A percentile compares a stretch with the other conserved stretches of the same genome.
These are phyloP conservation scores for Oscheius sp. DNA, from an alignment of 2,888 invertebrate species.

Conservation along the genomic window DNA sequence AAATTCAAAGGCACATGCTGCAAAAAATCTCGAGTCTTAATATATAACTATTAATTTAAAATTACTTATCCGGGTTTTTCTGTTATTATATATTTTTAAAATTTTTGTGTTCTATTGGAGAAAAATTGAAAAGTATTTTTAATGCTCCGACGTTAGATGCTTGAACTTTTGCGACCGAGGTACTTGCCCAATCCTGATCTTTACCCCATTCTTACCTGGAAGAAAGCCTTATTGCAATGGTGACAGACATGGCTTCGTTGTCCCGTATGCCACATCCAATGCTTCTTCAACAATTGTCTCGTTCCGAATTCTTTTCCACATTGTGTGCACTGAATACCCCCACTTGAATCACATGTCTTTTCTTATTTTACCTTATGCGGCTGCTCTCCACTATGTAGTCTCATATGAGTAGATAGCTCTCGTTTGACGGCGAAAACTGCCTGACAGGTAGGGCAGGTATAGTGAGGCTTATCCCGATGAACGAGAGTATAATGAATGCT, in stretches of 20 bases:
- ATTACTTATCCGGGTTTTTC: too few relatives aligned
- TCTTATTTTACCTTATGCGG: conserved; percentile 60
- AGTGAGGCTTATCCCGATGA: conserved; percentile 44
- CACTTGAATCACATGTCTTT: neutral
- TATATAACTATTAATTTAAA: too few relatives aligned
- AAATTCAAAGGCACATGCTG: too few relatives aligned
- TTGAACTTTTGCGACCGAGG: too few relatives aligned
- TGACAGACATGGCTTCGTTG: conserved; percentile 71
- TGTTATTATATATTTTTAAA: too few relatives aligned
- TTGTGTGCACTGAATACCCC: conserved; percentile 63
- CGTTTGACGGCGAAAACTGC: conserved; percentile 71
- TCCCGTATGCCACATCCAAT: conserved; percentile 72
- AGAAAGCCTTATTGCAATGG: conserved; percentile 71
- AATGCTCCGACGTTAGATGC: too few relatives aligned
- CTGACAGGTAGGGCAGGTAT: conserved; percentile 71
- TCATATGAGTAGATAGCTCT: conserved; percentile 71
- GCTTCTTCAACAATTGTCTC: conserved; percentile 72
- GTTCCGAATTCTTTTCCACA: conserved; percentile 73
- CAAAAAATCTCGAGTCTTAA: too few relatives aligned
- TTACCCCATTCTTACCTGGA: conserved; percentile 50
- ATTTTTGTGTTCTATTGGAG: too few relatives aligned
- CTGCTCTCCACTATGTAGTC: conserved; percentile 71
- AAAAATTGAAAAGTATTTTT: too few relatives aligned
- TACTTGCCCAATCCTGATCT: neutral
- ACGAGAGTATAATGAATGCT: conserved; percentile 26